Evolutionary conservation across 2,113 vertebrate genomes (phyloP).

Genomic region (Atractosteus spatula): DNA sequence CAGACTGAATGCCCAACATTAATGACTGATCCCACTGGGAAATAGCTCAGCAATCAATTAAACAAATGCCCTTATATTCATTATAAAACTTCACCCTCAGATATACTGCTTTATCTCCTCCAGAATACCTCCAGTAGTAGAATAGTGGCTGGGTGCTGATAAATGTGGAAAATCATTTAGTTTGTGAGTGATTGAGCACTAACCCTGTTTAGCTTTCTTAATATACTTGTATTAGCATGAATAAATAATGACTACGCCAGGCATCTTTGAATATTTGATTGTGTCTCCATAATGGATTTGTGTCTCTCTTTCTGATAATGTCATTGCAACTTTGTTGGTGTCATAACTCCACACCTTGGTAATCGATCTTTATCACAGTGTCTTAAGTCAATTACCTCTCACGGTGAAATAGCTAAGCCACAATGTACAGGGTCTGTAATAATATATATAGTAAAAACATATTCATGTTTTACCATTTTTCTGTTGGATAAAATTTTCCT

Average conservation of each 20-base stretch:
- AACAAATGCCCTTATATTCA: conserved; percentile 74
- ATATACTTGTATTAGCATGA: conserved; percentile 98
- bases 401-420: conserved; percentile 46
- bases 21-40: conserved; percentile 60
- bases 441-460: background rate
- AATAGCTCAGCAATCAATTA: conserved; percentile 60
- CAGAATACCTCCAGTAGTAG: conserved; percentile 48
- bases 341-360: conserved; percentile 71
- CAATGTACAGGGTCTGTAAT: conserved; percentile 11
- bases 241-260: conserved; percentile 92
- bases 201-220: conserved; percentile 96
- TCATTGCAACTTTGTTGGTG: conserved; percentile 86
- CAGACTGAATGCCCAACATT: conserved; percentile 57
- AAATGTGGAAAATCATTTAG: conserved; percentile 89
- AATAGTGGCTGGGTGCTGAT: conserved; percentile 78
- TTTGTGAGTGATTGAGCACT: conserved; percentile 90
- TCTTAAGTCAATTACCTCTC: conserved; percentile 82
- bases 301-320: conserved; percentile 82
- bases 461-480: background rate
- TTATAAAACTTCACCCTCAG: conserved; percentile 71
- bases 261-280: conserved; percentile 98
- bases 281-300: conserved; percentile 88
- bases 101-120: conserved; percentile 72
- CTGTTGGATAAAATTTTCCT: too few species aligned
- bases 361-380: conserved; percentile 88